phyloP scores from a whole-genome alignment of 2,113 vertebrate species.

The Salvator merianae region DNA sequence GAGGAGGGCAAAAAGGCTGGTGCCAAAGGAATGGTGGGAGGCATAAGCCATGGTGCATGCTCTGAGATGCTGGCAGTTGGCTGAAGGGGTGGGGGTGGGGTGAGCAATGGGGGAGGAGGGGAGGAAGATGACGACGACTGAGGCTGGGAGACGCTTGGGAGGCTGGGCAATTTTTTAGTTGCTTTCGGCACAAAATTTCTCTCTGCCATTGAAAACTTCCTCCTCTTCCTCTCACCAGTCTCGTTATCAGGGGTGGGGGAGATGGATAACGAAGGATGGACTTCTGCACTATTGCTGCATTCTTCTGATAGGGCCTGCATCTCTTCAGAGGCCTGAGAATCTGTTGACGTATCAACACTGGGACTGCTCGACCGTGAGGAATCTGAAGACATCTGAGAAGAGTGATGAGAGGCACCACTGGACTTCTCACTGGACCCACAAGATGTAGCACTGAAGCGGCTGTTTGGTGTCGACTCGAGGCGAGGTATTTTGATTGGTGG shows the following conservation, averaged over 20 bases:
- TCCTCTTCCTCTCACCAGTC: conserved; percentile 76
- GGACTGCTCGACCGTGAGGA: conserved; percentile 96
- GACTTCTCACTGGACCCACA: conserved; percentile 90
- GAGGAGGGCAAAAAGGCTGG: conserved; percentile 84
- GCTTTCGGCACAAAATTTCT: conserved; percentile 82
- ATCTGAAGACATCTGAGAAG: conserved; percentile 95
- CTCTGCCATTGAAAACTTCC: conserved; percentile 79
- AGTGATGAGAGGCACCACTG: conserved; percentile 93
- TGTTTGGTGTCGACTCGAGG: conserved; percentile 83
- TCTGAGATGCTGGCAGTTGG: conserved; percentile 81
- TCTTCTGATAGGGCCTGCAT: conserved; percentile 87
- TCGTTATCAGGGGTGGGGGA: conserved; percentile 80
- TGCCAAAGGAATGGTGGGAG: conserved; percentile 83
- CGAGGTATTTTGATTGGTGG: conserved; percentile 92
- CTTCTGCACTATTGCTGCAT: conserved; percentile 78
- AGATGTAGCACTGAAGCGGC: conserved; percentile 90
- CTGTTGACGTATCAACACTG: conserved; percentile 93
- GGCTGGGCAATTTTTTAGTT: conserved; percentile 83
- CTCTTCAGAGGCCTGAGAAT: conserved; percentile 95
- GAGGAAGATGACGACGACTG: conserved; percentile 85
- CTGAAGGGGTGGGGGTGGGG: conserved; percentile 83
- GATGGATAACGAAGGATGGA: conserved; percentile 77
- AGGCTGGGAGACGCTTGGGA: conserved; percentile 79
- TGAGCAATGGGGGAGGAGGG: conserved; percentile 88
- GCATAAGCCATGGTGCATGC: conserved; percentile 92